Conservation (phyloP, 2,888 invertebrate species). For the Pocota personata region DNA sequence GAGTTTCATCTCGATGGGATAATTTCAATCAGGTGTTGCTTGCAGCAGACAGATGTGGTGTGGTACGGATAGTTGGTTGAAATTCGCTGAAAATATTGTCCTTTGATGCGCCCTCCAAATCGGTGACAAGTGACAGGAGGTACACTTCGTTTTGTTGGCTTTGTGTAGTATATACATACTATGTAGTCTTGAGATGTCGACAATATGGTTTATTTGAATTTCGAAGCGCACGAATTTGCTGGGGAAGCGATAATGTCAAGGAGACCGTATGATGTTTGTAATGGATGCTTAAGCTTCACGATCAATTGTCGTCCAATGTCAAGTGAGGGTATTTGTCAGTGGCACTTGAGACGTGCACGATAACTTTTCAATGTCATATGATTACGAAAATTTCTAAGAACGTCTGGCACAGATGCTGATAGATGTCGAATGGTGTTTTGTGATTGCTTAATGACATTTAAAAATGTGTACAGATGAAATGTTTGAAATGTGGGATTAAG, state of each 20-base stretch:
- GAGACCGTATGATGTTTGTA: slow-evolving; percentile 52
- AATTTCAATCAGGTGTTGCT: slow-evolving; percentile 70
- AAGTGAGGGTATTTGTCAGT: slow-evolving; percentile 62
- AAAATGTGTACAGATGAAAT: slow-evolving; percentile 1
- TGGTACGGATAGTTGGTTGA: background rate
- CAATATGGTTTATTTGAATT: slow-evolving; percentile 52
- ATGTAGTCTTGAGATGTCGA: slow-evolving; percentile 36
- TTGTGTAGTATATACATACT: background rate
- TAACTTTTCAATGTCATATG: slow-evolving; percentile 71
- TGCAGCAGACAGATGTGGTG: slow-evolving; percentile 40
- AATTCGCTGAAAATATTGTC: slow-evolving; percentile 51
- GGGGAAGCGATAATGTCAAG: slow-evolving; percentile 58
- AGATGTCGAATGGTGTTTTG: slow-evolving; percentile 51
- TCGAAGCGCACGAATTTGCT: slow-evolving; percentile 32
- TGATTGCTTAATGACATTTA: slow-evolving; percentile 55
- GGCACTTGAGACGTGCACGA: slow-evolving; percentile 70
- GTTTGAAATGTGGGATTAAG: slow-evolving; percentile 44
- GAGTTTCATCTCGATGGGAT: slow-evolving; percentile 14
- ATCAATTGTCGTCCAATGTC: slow-evolving; percentile 70
- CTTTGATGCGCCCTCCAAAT: slow-evolving; percentile 55
- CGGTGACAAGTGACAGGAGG: slow-evolving; percentile 61
- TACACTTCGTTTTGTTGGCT: background rate
- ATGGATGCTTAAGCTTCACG: slow-evolving; percentile 65
- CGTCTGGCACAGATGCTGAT: slow-evolving; percentile 56
- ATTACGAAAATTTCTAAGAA: slow-evolving; percentile 45